Evolutionary conservation across 2,113 vertebrate species (phyloP).

Genomic region (Suricata suricatta): DNA sequence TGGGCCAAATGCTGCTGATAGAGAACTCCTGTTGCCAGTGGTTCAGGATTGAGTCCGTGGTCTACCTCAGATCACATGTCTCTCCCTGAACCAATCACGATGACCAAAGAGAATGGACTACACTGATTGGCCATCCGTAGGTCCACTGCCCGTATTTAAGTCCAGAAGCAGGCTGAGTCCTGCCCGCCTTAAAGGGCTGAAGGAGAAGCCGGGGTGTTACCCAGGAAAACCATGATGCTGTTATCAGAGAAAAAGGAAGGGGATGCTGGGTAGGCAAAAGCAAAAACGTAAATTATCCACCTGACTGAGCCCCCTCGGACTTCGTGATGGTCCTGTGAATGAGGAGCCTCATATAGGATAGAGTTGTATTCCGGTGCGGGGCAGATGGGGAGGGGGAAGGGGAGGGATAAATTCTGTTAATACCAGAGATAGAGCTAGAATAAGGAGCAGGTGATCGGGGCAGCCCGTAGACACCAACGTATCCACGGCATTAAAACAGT

Average conservation of each 20-base stretch:
- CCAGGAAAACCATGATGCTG: not conserved
- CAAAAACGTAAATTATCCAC: not conserved
- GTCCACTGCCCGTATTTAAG: not conserved
- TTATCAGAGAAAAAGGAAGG: not conserved
- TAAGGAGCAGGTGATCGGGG: not conserved
- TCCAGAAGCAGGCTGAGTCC: not conserved
- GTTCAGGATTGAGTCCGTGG: not conserved
- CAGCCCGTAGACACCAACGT: not conserved
- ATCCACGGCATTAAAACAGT: not conserved
- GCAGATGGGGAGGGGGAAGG: not conserved
- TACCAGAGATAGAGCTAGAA: not conserved
- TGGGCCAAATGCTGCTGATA: not conserved
- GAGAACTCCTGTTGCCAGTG: not conserved
- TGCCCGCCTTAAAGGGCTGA: too few relatives aligned
- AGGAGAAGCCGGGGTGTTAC: not conserved
- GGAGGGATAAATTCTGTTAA: not conserved
- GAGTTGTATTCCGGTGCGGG: not conserved
- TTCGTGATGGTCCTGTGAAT: not conserved
- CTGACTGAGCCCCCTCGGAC: not conserved
- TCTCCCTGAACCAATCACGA: not conserved
- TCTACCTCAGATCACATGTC: not conserved
- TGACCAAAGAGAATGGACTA: not conserved
- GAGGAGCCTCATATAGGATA: not conserved
- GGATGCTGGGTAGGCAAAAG: not conserved
- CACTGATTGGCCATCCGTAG: not conserved